Conservation (phyloP, 2,888 invertebrate genomes). For the Acleris sparsana region DNA sequence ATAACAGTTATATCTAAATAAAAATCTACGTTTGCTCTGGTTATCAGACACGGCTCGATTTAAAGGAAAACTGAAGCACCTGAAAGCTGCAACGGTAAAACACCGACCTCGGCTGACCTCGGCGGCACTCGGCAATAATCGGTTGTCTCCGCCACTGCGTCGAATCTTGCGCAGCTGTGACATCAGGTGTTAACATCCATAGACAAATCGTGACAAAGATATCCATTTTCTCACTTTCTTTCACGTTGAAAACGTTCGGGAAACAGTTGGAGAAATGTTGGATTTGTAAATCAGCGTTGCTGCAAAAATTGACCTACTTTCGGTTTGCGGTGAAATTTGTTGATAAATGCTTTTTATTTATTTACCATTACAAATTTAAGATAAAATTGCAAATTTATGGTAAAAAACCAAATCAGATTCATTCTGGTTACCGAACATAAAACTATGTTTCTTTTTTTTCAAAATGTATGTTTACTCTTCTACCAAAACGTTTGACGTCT, state of each 20-base stretch:
- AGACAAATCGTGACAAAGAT: slow-evolving; percentile 64
- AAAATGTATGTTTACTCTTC: no score
- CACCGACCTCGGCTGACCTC: slow-evolving; percentile 68
- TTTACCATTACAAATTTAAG: slow-evolving; percentile 25
- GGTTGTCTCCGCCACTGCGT: slow-evolving; percentile 61
- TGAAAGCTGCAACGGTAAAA: slow-evolving; percentile 61
- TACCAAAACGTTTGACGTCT: no score
- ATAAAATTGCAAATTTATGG: background rate
- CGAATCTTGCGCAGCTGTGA: slow-evolving; percentile 41
- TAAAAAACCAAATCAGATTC: no score
- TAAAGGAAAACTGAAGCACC: slow-evolving; percentile 51
- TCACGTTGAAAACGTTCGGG: slow-evolving; percentile 25
- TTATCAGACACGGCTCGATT: slow-evolving; percentile 55
- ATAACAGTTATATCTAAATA: slow-evolving; percentile 13
- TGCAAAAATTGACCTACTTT: slow-evolving; percentile 42
- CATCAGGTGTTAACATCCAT: slow-evolving; percentile 77
- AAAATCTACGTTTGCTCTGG: slow-evolving; percentile 8
- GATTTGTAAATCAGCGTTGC: slow-evolving; percentile 18
- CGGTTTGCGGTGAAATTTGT: slow-evolving; percentile 46
- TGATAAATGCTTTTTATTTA: slow-evolving; percentile 32
- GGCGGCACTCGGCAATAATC: slow-evolving; percentile 70
- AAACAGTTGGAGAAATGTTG: slow-evolving; percentile 8
- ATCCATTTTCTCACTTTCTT: slow-evolving; percentile 38
- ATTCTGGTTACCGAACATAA: no score
- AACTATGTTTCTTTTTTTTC: no score